Evolutionary conservation across 2,888 invertebrate genomes (phyloP), one percentile per base, ranked within the genome.

Genomic region (Eristalis pertinax): DNA sequence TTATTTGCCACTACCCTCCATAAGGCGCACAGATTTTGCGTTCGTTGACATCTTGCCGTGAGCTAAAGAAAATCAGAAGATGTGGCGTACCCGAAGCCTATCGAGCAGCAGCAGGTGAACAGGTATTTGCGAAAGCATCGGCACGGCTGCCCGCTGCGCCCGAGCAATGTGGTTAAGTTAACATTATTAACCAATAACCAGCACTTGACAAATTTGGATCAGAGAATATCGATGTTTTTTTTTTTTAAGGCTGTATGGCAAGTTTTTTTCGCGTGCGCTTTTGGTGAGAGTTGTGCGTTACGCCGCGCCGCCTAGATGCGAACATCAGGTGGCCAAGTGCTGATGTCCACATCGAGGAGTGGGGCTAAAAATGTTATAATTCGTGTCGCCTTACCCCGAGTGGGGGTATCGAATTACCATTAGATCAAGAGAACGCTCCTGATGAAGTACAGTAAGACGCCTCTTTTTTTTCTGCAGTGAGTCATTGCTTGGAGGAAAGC

Each of bases 21-120:
- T 81, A 73, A 73, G 29, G 32, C 22, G 35, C 73, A 69, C 56
- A n/a, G n/a, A 60, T 60, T 79, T 68, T 74, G 81, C 85, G 85
- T 86, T 86, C 85, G 82, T 86, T 86, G 85, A 86, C 85, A 86
- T 86, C 65, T 82, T 78, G 81, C 81, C 82, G 81, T 86, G 81
- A 77, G 85, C 81, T 86, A 82, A 74, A 82, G 75, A 82, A 74
- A 77, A 64, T 70, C 65, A 75, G 72, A 50, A 50, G 19, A 19
- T 1, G 50, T 4, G 1, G 50, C 19, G 8, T 19, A 19, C 50
- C 43, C n/a, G 4, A 43, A 2, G 3, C n/a, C 43, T 19, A n/a
- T n/a, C 43, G 10, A 1, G 26, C n/a, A 63, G 43, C 38, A 29
- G 24, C 62, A 72, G 62, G 50, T 50, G 38, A 69, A 73, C 80